Base-by-base conservation (phyloP, 2,113 vertebrate genomes). In the Sceloporus tristichus region DNA sequence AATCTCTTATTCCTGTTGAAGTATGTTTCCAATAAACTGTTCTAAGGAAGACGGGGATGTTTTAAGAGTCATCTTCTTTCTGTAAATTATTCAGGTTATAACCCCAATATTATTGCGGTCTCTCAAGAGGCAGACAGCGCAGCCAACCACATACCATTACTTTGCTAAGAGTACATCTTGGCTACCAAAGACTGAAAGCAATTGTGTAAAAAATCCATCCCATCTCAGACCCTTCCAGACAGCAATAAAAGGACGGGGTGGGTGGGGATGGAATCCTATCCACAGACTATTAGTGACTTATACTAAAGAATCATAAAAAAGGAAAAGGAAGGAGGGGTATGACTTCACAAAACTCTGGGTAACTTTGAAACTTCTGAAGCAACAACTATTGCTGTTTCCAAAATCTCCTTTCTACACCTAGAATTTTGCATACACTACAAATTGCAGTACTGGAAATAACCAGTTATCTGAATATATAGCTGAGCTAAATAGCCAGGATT, bases 51-150 rank as follows among this genome's bases (percentile, higher is more conserved):
- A 87, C 53, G 86, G 85, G 48, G 38, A 85, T 84, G 89, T 82
- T 79, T 90, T 92, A 95, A 96, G 29, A 94, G 66, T 91, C 90
- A 90, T 95, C 87, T 92, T 88, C 84, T 87, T 94, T 95, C 94
- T 91, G 92, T 94, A 92, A 97, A 96, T 95, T 97, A 94, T 95
- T 94, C 82, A 84, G 82, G 91, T 95, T 96, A 95, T 95, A 96
- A 95, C 86, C 87, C 92, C 89, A 95, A 91, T 94, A 94, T 86
- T 88, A 84, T 91, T 40, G 8, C 90, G 90, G 94, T 87, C 94
- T 91, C 89, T 93, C 94, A 92, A 95, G 93, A 92, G 91, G 91
- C 81, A 85, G 96, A 81, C 91, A 25, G 62, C 89, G 94, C 90
- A 42, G 82, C 91, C 95, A 94, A 90, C 93, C 95, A 95, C 89